Evolutionary conservation across 2,797 vertebrate species (phyloP).

Genomic region (Gadopsis marmoratus): DNA sequence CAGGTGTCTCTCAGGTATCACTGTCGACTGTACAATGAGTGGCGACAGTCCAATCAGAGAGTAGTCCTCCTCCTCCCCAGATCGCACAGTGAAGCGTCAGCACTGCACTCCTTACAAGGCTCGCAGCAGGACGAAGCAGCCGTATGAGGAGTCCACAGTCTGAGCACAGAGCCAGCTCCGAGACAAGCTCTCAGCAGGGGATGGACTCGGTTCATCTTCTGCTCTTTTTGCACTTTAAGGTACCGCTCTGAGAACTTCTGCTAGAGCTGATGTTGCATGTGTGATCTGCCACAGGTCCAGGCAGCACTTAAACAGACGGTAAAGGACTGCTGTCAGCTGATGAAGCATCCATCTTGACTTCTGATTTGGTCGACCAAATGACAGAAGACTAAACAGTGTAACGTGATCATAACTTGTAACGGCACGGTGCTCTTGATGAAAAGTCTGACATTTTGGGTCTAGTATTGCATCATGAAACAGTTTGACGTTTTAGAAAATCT

Average conservation of each 20-base stretch:
- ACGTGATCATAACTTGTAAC: neutral
- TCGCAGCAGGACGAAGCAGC: slow-evolving; percentile 21
- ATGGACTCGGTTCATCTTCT: neutral
- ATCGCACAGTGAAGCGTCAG: neutral
- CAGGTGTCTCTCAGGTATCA: slow-evolving; percentile 94
- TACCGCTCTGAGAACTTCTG: neutral
- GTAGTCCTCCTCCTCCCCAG: slow-evolving; percentile 37
- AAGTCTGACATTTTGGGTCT: neutral
- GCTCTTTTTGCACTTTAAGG: slow-evolving; percentile 34
- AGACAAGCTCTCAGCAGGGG: no score
- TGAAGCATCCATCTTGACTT: slow-evolving; percentile 2
- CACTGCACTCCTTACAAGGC: neutral
- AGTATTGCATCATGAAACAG: neutral
- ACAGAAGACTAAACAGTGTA: neutral
- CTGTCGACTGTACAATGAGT: slow-evolving; percentile 91
- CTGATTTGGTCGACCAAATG: neutral
- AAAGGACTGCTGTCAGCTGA: neutral
- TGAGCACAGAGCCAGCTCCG: slow-evolving; percentile 5
- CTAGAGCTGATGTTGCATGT: slow-evolving; percentile 3
- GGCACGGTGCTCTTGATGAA: neutral
- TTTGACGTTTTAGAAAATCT: neutral
- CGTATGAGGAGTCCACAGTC: slow-evolving; percentile 39
- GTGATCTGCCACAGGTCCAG: neutral
- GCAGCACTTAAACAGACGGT: slow-evolving; percentile 8
- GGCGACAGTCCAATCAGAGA: slow-evolving; percentile 90